Percentiles rank a stretch among this genome's conserved stretches.
Evolutionary conservation across 53 echinoderm and acorn worm species (phyloP).

Genomic region (Echinarachnius parma): DNA sequence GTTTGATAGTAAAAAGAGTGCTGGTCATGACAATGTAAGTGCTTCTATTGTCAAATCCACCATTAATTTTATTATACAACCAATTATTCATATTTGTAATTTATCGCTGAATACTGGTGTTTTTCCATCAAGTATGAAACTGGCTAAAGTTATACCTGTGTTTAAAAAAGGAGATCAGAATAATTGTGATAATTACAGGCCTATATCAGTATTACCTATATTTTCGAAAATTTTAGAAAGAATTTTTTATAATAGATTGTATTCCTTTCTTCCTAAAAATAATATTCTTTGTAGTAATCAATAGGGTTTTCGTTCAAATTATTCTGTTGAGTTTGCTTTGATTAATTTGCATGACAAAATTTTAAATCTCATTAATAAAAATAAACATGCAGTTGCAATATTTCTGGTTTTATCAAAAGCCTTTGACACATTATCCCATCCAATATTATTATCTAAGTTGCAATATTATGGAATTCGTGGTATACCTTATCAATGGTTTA

Average conservation of each 20-base stretch:
- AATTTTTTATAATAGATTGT: background rate
- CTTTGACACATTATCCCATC: no score
- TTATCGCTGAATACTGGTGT: slow-evolving; percentile 15
- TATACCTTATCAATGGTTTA: no score
- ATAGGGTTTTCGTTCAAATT: no score
- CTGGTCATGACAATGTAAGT: slow-evolving; percentile 3
- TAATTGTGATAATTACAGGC: slow-evolving; percentile 20
- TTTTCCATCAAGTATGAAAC: slow-evolving; percentile 7
- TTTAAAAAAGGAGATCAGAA: background rate
- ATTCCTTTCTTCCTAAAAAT: background rate
- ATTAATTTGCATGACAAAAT: background rate
- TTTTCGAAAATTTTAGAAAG: slow-evolving; percentile 19
- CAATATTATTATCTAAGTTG: no score
- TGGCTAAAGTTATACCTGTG: slow-evolving; percentile 22
- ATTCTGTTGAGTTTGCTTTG: slow-evolving; percentile 1
- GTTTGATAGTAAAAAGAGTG: background rate
- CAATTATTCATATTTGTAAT: slow-evolving; percentile 32
- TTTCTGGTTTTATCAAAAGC: background rate
- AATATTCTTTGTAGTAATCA: no score
- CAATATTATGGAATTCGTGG: no score
- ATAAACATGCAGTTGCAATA: slow-evolving; percentile 10
- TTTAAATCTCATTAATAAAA: background rate
- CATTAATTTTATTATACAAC: slow-evolving; percentile 21
- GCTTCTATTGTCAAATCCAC: slow-evolving; percentile 8
- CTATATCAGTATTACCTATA: slow-evolving; percentile 10